Evolutionary conservation across 2,888 invertebrate species (phyloP).

Genomic region (Conus canariensis): DNA sequence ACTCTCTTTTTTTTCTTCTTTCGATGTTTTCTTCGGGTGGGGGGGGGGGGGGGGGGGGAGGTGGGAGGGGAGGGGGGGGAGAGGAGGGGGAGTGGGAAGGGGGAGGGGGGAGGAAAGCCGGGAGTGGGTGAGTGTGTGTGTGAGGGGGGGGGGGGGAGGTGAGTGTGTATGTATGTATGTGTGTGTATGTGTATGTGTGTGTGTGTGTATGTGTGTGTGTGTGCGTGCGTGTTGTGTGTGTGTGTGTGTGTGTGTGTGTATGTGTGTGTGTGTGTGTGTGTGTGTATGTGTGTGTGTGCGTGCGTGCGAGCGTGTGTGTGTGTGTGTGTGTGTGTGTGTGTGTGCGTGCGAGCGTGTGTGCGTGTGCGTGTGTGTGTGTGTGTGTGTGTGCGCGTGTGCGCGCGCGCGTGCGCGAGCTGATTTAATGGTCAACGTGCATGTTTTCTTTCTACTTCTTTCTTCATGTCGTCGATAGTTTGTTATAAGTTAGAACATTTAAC

Average conservation of each 20-base stretch:
- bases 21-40: too few relatives aligned
- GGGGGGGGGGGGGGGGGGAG: too few relatives aligned
- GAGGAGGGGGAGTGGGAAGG: too few relatives aligned
- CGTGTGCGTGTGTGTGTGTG: slow-evolving; percentile 11
- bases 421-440: background rate
- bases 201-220: slow-evolving; percentile 9
- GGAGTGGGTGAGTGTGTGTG: background rate
- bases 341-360: background rate
- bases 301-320: background rate
- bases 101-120: background rate
- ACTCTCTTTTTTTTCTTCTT: background rate
- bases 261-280: slow-evolving; percentile 16
- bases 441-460: background rate
- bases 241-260: background rate
- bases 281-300: background rate
- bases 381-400: background rate
- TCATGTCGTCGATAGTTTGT: background rate
- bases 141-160: background rate
- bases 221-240: background rate
- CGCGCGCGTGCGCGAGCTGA: background rate
- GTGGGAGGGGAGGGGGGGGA: too few relatives aligned
- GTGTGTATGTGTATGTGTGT: slow-evolving; percentile 19
- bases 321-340: slow-evolving; percentile 7
- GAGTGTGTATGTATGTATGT: slow-evolving; percentile 1
- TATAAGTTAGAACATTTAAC: background rate